Conservation (phyloP, 2,797 vertebrate genomes). For the Sardinella longiceps region DNA sequence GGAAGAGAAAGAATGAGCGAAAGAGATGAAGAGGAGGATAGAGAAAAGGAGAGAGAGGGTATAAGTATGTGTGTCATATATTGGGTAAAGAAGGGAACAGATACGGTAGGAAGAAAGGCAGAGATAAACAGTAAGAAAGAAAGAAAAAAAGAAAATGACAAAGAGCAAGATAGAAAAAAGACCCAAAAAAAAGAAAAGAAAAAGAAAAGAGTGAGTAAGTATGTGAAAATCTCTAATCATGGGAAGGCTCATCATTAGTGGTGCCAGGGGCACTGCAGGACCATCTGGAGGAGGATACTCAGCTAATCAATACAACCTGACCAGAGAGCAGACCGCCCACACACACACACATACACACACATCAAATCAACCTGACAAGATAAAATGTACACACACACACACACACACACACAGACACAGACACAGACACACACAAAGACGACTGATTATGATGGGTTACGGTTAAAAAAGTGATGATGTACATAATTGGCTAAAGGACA, state of each 20-base stretch:
- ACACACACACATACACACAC: neutral
- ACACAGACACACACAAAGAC: neutral
- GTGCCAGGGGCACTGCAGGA: neutral
- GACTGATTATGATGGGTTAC: neutral
- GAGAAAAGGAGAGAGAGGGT: too few relatives aligned
- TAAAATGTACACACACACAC: neutral
- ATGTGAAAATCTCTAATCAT: neutral
- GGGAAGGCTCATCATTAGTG: neutral
- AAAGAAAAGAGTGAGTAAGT: neutral
- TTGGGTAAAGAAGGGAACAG: neutral
- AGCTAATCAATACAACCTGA: conserved; percentile 36
- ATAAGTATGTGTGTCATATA: too few relatives aligned
- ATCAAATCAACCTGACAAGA: neutral
- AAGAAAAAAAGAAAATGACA: neutral
- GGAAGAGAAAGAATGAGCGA: too few relatives aligned
- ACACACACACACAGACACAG: neutral
- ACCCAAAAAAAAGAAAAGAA: neutral
- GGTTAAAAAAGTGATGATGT: neutral
- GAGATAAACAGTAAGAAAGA: neutral
- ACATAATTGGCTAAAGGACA: neutral
- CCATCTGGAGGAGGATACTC: conserved; percentile 30
- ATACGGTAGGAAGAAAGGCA: neutral
- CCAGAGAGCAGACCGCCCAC: neutral
- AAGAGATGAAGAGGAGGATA: too few relatives aligned
- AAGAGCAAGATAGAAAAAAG: neutral